phyloP scores from a whole-genome alignment of 2,797 vertebrate species.

The Rhodeus uyekii region DNA sequence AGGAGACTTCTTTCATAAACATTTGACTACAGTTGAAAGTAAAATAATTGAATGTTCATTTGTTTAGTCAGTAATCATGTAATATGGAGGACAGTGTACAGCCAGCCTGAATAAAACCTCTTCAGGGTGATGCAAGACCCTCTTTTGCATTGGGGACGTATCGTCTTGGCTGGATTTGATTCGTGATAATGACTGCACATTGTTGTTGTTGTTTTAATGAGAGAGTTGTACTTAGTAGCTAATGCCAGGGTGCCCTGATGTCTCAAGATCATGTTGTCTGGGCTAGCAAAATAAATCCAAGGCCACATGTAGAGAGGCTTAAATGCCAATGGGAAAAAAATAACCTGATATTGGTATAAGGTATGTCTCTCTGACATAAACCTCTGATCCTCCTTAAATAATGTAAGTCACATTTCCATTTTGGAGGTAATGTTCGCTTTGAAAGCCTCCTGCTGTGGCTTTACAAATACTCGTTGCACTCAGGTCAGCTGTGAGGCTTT shows the following conservation, averaged over 20 bases:
- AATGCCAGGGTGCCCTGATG: conserved; percentile 15
- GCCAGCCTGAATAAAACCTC: conserved; percentile 6
- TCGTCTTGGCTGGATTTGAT: neutral
- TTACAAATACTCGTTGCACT: conserved; percentile 29
- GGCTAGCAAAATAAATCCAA: conserved; percentile 40
- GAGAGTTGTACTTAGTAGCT: conserved; percentile 1
- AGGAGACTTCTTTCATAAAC: neutral
- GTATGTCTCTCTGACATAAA: conserved; percentile 40
- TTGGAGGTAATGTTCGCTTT: conserved; percentile 44
- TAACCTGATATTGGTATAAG: conserved; percentile 45
- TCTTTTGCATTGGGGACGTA: neutral
- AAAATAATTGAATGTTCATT: neutral
- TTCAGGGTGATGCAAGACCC: conserved; percentile 7
- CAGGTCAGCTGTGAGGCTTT: conserved; percentile 6
- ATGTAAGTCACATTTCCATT: conserved; percentile 41
- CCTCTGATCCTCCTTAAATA: conserved; percentile 35
- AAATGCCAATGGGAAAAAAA: conserved; percentile 32
- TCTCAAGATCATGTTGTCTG: conserved; percentile 25
- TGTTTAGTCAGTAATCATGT: neutral
- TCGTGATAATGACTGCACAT: conserved; percentile 21
- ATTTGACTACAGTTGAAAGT: neutral
- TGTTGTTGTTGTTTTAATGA: conserved; percentile 23
- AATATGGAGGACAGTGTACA: neutral
- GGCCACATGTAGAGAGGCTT: conserved; percentile 23
- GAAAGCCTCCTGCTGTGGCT: conserved; percentile 30